These are phyloP conservation scores for Caretta caretta DNA, from an alignment of 2,113 vertebrate genomes.

Conservation along the genomic window DNA sequence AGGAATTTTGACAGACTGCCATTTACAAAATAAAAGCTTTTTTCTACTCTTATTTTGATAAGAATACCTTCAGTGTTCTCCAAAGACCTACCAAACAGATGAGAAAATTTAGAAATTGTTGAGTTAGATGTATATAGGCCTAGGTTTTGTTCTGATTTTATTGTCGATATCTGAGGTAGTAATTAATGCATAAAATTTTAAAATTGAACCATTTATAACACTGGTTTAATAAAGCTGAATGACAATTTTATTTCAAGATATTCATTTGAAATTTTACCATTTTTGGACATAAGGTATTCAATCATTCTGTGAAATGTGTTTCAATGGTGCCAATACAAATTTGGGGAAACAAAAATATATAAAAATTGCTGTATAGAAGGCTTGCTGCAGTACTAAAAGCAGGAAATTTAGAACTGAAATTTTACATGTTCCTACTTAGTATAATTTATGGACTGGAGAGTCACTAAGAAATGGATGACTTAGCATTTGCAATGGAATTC, in stretches of 20 bases:
- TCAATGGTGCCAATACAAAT: neutral
- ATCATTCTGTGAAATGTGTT: neutral
- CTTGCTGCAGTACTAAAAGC: neutral
- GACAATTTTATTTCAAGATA: neutral
- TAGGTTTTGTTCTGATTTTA: neutral
- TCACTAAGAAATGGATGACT: neutral
- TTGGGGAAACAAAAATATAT: neutral
- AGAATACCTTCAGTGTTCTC: neutral
- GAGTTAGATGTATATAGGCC: neutral
- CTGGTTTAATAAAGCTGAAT: neutral
- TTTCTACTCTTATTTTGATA: neutral
- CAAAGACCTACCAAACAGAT: neutral
- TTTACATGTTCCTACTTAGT: neutral
- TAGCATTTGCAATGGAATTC: neutral
- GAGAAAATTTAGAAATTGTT: neutral
- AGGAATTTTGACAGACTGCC: neutral
- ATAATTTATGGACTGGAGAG: neutral
- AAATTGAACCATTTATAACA: too few species aligned
- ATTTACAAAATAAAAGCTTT: neutral
- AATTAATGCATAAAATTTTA: neutral
- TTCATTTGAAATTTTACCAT: neutral
- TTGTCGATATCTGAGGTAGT: neutral
- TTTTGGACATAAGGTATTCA: neutral
- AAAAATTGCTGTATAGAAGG: neutral
- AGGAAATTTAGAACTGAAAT: neutral